These are phyloP conservation scores for Wiebesia pumilae DNA, from an alignment of 1,140 invertebrate species.

Conservation along the genomic window DNA sequence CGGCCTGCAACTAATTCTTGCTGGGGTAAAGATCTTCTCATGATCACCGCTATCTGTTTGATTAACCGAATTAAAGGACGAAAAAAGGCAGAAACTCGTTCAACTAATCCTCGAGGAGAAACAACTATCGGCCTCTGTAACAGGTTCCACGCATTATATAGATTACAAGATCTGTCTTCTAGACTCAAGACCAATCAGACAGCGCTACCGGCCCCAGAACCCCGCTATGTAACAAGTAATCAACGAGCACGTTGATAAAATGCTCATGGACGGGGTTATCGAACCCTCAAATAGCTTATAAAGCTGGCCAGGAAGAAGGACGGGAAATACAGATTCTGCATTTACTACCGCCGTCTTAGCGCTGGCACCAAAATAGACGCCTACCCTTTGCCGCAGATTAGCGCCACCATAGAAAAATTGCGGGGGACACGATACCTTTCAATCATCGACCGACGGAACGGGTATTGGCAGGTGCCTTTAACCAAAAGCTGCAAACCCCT, in stretches of 20 bases:
- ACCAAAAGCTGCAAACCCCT: constrained; percentile 40
- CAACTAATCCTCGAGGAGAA: too few species aligned
- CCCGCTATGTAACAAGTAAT: constrained; percentile 55
- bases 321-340: constrained; percentile 54
- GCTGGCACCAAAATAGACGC: neutral
- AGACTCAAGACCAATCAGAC: neutral
- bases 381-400: constrained; percentile 41
- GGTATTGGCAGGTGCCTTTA: constrained; percentile 65
- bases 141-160: too few species aligned
- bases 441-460: constrained; percentile 59
- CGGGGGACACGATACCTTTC: constrained; percentile 53
- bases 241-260: neutral
- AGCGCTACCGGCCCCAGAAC: constrained; percentile 41
- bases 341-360: constrained; percentile 52
- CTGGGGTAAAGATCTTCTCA: too few species aligned
- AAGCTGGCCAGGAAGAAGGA: constrained; percentile 74
- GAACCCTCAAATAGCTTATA: constrained; percentile 70
- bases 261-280: constrained; percentile 61
- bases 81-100: too few species aligned
- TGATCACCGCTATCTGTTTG: too few species aligned
- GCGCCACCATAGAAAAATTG: constrained; percentile 54
- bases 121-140: too few species aligned
- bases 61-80: too few species aligned
- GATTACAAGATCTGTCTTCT: neutral
- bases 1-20: too few species aligned